Evolutionary conservation across 2,113 vertebrate genomes (phyloP).

Genomic region (Callaeas wilsoni): DNA sequence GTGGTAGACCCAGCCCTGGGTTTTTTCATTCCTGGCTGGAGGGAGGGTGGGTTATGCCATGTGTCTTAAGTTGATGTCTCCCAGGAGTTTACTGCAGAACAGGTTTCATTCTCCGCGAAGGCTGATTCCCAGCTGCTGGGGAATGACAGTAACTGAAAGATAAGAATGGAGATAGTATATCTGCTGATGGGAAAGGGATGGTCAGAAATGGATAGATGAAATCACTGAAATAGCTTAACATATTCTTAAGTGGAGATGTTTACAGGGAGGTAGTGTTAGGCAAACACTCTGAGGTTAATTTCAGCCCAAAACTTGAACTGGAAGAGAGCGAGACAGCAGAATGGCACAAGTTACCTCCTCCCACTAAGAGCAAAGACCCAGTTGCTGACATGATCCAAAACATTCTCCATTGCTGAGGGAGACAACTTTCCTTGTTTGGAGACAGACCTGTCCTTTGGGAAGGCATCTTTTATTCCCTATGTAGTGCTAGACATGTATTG

Average conservation of each 20-base stretch:
- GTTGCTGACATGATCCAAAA: background rate
- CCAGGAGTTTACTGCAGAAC: background rate
- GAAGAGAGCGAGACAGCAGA: background rate
- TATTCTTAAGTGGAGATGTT: background rate
- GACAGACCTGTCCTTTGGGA: background rate
- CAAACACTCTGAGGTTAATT: background rate
- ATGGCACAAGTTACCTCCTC: background rate
- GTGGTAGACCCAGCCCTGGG: background rate
- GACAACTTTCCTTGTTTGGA: background rate
- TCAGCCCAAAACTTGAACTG: background rate
- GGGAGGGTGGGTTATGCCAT: background rate
- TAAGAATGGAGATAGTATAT: constrained; percentile 27
- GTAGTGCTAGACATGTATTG: background rate
- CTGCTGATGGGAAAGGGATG: background rate
- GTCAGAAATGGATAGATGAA: background rate
- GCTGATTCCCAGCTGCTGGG: constrained; percentile 25
- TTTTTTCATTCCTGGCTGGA: background rate
- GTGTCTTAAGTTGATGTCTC: background rate
- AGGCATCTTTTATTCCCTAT: background rate
- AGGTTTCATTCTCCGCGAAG: background rate
- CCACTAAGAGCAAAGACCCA: background rate
- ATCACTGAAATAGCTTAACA: background rate
- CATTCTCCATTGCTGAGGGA: background rate
- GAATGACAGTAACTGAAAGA: constrained; percentile 13
- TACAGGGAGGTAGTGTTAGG: background rate